phyloP scores from a whole-genome alignment of 2,113 vertebrate genomes.

The Corythaeola cristata region DNA sequence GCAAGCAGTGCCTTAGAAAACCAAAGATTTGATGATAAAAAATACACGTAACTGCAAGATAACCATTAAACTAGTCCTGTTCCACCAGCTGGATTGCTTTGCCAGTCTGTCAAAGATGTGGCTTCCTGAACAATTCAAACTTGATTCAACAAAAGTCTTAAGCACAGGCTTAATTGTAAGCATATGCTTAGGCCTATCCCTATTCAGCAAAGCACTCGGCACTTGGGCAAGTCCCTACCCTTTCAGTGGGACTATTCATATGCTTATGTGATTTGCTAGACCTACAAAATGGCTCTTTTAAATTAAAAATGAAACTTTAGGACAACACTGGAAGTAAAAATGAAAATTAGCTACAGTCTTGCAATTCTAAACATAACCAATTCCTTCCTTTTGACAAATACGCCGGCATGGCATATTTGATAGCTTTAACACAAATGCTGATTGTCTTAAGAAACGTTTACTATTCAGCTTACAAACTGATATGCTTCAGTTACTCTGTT shows the following conservation, averaged over 20 bases:
- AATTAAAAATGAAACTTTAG: slow-evolving; percentile 41
- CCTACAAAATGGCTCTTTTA: slow-evolving; percentile 5
- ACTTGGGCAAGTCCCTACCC: background rate
- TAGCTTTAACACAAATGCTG: slow-evolving; percentile 25
- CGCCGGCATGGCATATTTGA: background rate
- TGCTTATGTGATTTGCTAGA: slow-evolving; percentile 48
- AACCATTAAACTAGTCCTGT: background rate
- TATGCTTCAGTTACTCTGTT: slow-evolving; percentile 5
- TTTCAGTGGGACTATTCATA: slow-evolving; percentile 45
- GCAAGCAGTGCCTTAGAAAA: slow-evolving; percentile 38
- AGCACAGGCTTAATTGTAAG: slow-evolving; percentile 57
- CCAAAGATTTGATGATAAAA: slow-evolving; percentile 33
- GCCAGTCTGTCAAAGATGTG: background rate
- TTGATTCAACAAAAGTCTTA: slow-evolving; percentile 21
- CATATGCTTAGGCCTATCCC: slow-evolving; percentile 46
- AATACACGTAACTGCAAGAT: background rate
- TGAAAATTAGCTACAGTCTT: slow-evolving; percentile 25
- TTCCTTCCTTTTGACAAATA: slow-evolving; percentile 27
- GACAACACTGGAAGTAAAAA: slow-evolving; percentile 35
- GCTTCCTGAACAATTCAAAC: slow-evolving; percentile 46
- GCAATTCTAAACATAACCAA: slow-evolving; percentile 31
- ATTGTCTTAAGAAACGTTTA: slow-evolving; percentile 46
- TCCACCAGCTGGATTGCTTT: slow-evolving; percentile 20
- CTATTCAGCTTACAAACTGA: slow-evolving; percentile 14
- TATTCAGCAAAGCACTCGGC: slow-evolving; percentile 26